A percentile compares a stretch with the other conserved stretches of the same genome.
Conservation (phyloP, 2,113 vertebrate genomes). For the Lethenteron reissneri region DNA sequence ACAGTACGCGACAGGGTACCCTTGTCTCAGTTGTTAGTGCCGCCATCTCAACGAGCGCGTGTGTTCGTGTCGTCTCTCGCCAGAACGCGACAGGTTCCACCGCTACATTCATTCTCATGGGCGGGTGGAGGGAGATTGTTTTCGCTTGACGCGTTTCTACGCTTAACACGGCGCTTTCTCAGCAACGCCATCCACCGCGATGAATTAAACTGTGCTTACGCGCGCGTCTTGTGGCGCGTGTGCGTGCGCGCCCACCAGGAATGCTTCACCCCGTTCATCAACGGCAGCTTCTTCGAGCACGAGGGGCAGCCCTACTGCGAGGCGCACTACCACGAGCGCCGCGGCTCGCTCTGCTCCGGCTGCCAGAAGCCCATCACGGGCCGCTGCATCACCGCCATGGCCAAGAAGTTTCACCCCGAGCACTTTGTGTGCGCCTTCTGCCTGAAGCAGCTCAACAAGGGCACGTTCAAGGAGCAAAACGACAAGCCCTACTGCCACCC, state of each 20-base stretch:
- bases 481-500: slow-evolving; percentile 97
- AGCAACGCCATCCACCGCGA: too few relatives aligned
- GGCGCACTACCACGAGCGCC: slow-evolving; percentile 84
- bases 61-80: too few relatives aligned
- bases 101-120: too few relatives aligned
- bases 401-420: slow-evolving; percentile 94
- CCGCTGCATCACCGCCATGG: slow-evolving; percentile 94
- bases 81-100: too few relatives aligned
- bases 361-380: slow-evolving; percentile 98
- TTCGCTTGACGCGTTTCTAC: too few relatives aligned
- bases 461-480: slow-evolving; percentile 97
- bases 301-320: slow-evolving; percentile 94
- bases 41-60: too few relatives aligned
- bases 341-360: slow-evolving; percentile 78
- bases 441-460: slow-evolving; percentile 97
- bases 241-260: slow-evolving; percentile 28
- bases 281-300: slow-evolving; percentile 93
- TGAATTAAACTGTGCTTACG: too few relatives aligned
- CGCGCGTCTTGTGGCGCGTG: too few relatives aligned
- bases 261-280: slow-evolving; percentile 82
- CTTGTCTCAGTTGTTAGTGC: too few relatives aligned
- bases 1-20: too few relatives aligned
- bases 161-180: too few relatives aligned
- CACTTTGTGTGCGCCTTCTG: slow-evolving; percentile 98
- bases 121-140: too few relatives aligned